These are phyloP conservation scores for Sparidentex hasta DNA, from an alignment of 2,797 vertebrate genomes.

Conservation along the genomic window DNA sequence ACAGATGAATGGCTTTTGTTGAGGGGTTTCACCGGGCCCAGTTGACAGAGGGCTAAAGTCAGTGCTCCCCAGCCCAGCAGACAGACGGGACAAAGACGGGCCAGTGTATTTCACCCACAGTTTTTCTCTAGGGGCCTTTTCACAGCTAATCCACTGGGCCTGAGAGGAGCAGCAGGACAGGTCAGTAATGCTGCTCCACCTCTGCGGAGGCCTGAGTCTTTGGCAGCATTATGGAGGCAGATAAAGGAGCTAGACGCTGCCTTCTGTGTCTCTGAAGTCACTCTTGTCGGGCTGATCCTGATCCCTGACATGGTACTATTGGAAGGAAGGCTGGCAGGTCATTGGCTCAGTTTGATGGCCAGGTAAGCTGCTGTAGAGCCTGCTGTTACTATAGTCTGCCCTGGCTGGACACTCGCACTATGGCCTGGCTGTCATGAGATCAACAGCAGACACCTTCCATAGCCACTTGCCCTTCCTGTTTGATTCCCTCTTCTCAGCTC, in stretches of 20 bases:
- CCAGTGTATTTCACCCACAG: conserved; percentile 79
- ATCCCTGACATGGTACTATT: conserved; percentile 74
- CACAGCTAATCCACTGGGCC: conserved; percentile 81
- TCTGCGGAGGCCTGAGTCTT: conserved; percentile 75
- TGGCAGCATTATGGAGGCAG: conserved; percentile 77
- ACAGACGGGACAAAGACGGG: conserved; percentile 81
- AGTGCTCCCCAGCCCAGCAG: conserved; percentile 74
- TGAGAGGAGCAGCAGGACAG: conserved; percentile 83
- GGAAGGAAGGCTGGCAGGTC: conserved; percentile 67
- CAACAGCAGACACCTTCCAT: conserved; percentile 54
- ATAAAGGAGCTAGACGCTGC: conserved; percentile 80
- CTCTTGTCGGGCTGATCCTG: conserved; percentile 74
- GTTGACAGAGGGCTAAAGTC: conserved; percentile 84
- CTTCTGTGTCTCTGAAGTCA: conserved; percentile 79
- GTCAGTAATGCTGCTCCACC: conserved; percentile 82
- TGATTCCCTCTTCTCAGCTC: not conserved
- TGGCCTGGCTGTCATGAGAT: conserved; percentile 57
- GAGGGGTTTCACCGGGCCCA: conserved; percentile 78
- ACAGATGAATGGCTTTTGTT: conserved; percentile 85
- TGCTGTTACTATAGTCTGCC: conserved; percentile 61
- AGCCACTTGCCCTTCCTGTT: conserved; percentile 20
- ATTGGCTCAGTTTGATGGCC: conserved; percentile 69
- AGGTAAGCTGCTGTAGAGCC: conserved; percentile 79
- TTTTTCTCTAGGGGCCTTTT: conserved; percentile 83
- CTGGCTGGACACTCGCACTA: conserved; percentile 48